These are phyloP conservation scores for Lepidothrix coronata DNA, from an alignment of 2,113 vertebrate genomes.

Conservation along the genomic window DNA sequence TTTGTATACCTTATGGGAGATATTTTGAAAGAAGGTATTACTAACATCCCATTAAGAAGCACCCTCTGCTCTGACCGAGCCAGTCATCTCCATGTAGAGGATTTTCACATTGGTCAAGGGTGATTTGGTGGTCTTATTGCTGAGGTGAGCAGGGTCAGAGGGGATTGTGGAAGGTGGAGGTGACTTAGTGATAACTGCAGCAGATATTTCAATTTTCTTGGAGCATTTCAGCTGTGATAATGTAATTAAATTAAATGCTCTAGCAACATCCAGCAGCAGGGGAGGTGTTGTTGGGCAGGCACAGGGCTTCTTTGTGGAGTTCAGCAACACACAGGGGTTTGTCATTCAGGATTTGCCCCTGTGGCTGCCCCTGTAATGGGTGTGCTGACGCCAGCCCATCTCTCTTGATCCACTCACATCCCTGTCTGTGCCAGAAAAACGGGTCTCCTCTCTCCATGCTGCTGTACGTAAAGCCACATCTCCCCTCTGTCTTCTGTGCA, in stretches of 20 bases:
- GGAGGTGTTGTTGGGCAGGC: not conserved
- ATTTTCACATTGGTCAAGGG: not conserved
- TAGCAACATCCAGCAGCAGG: not conserved
- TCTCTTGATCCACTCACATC: not conserved
- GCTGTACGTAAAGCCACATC: accelerated
- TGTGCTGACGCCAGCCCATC: not conserved
- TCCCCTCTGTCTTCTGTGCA: not conserved
- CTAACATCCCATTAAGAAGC: accelerated
- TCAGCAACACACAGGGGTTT: not conserved
- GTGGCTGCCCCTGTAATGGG: not conserved
- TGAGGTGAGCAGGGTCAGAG: accelerated
- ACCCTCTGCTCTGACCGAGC: not conserved
- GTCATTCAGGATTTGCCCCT: not conserved
- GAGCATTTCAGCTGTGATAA: not conserved
- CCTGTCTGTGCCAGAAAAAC: not conserved
- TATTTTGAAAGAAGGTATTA: not conserved
- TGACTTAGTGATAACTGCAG: not conserved
- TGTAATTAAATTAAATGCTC: not conserved
- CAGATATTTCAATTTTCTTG: not conserved
- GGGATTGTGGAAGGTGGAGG: not conserved
- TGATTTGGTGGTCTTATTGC: not conserved
- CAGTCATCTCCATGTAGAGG: accelerated
- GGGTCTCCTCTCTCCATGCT: not conserved
- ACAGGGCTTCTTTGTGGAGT: not conserved
- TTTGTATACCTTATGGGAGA: not conserved